Base-by-base conservation (phyloP, 1,140 invertebrate genomes). In the Bursaphelenchus mucronatus region DNA sequence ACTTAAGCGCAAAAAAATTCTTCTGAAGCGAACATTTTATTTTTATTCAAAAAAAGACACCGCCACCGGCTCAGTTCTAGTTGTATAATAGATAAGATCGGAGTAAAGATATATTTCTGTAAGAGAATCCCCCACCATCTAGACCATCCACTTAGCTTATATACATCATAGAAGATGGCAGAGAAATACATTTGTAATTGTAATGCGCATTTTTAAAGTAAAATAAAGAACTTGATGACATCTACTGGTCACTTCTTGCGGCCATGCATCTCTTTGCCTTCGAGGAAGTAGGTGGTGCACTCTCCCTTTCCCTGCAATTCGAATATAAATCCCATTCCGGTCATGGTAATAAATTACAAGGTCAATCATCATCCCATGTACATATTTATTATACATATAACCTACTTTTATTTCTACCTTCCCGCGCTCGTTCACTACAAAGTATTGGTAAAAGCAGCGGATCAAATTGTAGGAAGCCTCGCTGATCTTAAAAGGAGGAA, bases 391-490 rank as follows among this genome's bases (percentile, higher is more conserved):
- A 15, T 50, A 17, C 15, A 17, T 50, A 21, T 45, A 5, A 13
- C 43, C 41, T 53, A 70, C 78, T 53, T 79, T 79, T 13, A 79
- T 64, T 63, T 79, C 77, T 21, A 79, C 70, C 46, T 77, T 74
- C 30, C 77, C 77, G 44, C 77, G 71, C 51, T 79, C 73, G 17
- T 64, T 59, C 17, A 71, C 51, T 15, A 75, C 62, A 55, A 80
- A 80, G 54, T 81, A 64, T 21, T 64, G 66, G 64, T 73, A 81
- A 63, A 80, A 81, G 68, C 76, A 80, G 47, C 71, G 68, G 40
- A 79, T 54, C n/a, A 81, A 59, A 66, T 78, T 79, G 62, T 66
- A 69, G 0, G 78, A 69, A 10, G 64, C 40, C 17, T 81, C 79
- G 57, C 76, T 79, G 10, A 79, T 79, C 76, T 79, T 17, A 41